Evolutionary conservation across 2,888 invertebrate species (phyloP), one percentile per base, ranked within the genome.

Genomic region (Petrophora chlorosata): DNA sequence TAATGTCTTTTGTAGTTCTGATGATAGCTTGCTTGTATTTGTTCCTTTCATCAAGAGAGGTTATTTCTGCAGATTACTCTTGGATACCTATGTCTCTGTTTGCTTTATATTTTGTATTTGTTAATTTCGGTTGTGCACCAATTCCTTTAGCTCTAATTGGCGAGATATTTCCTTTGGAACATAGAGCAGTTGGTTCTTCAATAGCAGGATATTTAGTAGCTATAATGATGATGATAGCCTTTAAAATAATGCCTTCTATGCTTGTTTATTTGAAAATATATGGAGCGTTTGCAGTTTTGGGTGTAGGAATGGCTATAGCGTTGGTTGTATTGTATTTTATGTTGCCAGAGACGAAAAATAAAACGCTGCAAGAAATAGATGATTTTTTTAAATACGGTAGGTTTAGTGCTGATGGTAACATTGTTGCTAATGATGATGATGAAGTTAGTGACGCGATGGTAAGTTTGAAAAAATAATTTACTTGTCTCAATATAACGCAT

Each of bases 301-400:
- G 44, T 0, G 8, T 23, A 7, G 9, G 43, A 5, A 89, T 93
- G 12, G 73, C 88, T 0, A 50, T 92, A 0, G 87, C 92, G 26
- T 44, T 60, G 13, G 0, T 35, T 4, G 19, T 51, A 13, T 35
- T 60, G 2, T 60, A 44, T 35, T 44, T 53, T 15, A 41, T 90
- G 34, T 69, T 94, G 12, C 94, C 94, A 0, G 94, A 94, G 72
- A 94, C 94, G 0, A 92, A 92, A 52, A 92, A 92, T 5, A 92
- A 88, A 55, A 92, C 93, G 1, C 72, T 94, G 34, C 85, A 92
- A 45, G 92, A 94, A 68, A 94, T 94, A 36, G 94, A 94, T 59
- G 91, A 92, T 3, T 76, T 80, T 28, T 91, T 59, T 2, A 59
- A 43, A 14, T 25, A 47, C 19, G 54, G 54, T 17, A 8, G 7